Conservation (phyloP, 2,888 invertebrate species). For the Siphonodentalium dalli region DNA sequence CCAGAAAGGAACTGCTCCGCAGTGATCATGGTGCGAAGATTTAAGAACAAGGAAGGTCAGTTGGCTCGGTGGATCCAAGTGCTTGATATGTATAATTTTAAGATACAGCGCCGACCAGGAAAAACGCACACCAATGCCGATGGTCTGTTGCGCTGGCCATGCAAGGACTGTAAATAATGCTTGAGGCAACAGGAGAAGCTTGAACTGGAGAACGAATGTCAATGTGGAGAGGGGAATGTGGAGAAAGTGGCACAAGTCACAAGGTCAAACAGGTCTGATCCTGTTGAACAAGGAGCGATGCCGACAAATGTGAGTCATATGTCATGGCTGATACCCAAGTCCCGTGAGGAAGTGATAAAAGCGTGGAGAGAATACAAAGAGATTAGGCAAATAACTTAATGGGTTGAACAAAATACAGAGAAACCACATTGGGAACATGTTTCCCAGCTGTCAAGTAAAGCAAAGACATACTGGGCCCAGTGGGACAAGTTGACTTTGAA, state of each 20-base stretch:
- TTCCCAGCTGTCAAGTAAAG: too few relatives aligned
- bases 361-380: neutral
- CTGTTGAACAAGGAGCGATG: too few relatives aligned
- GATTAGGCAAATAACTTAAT: neutral
- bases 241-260: too few relatives aligned
- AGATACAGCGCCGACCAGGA: constrained; percentile 10
- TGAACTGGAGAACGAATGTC: too few relatives aligned
- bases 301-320: too few relatives aligned
- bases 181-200: too few relatives aligned
- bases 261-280: too few relatives aligned
- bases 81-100: constrained; percentile 9
- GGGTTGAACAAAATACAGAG: too few relatives aligned
- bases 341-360: neutral
- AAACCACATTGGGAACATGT: too few relatives aligned
- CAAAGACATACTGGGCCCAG: too few relatives aligned
- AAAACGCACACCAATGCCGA: constrained; percentile 12
- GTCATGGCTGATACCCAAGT: neutral
- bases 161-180: constrained; percentile 1
- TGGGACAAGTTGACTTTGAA: too few relatives aligned
- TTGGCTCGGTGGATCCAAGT: constrained; percentile 15
- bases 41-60: constrained; percentile 16
- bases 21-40: constrained; percentile 19
- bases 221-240: too few relatives aligned
- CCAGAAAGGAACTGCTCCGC: constrained; percentile 18
- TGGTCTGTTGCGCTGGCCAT: constrained; percentile 2